Conservation (phyloP, 2,888 invertebrate genomes). For the Macaria notata region DNA sequence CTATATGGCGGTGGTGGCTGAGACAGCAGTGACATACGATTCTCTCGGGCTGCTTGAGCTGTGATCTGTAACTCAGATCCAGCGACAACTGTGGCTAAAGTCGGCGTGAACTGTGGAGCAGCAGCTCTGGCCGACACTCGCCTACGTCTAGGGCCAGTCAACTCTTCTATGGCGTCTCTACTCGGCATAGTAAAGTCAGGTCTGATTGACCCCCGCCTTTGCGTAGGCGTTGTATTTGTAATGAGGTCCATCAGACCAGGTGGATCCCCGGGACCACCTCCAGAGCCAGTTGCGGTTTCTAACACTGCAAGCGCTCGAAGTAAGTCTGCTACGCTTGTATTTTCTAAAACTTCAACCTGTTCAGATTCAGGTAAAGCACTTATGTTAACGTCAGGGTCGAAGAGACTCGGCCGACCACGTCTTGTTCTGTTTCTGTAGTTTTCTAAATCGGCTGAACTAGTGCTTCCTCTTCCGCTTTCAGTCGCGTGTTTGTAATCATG, state of each 20-base stretch:
- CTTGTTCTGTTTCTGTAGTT: conserved; percentile 66
- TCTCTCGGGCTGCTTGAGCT: conserved; percentile 68
- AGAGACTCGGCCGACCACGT: conserved; percentile 70
- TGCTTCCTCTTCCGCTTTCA: conserved; percentile 43
- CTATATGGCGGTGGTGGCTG: conserved; percentile 76
- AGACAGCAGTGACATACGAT: conserved; percentile 67
- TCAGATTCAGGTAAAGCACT: conserved; percentile 64
- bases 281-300: conserved; percentile 57
- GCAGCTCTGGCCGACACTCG: conserved; percentile 70
- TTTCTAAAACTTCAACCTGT: conserved; percentile 86
- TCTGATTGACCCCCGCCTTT: conserved; percentile 62
- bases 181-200: conserved; percentile 58
- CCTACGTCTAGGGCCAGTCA: conserved; percentile 61
- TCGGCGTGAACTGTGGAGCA: conserved; percentile 71
- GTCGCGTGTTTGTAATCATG: conserved; percentile 47
- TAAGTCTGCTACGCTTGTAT: conserved; percentile 92
- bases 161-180: conserved; percentile 53
- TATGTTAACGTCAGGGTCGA: conserved; percentile 71
- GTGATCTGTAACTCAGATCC: conserved; percentile 72
- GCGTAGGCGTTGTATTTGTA: conserved; percentile 46
- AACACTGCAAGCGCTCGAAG: conserved; percentile 89
- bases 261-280: conserved; percentile 33
- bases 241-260: conserved; percentile 57
- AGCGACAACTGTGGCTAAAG: conserved; percentile 72
- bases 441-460: conserved; percentile 60